These are phyloP conservation scores for Triplophysa bombifrons DNA, from an alignment of 2,797 vertebrate species.

Conservation along the genomic window DNA sequence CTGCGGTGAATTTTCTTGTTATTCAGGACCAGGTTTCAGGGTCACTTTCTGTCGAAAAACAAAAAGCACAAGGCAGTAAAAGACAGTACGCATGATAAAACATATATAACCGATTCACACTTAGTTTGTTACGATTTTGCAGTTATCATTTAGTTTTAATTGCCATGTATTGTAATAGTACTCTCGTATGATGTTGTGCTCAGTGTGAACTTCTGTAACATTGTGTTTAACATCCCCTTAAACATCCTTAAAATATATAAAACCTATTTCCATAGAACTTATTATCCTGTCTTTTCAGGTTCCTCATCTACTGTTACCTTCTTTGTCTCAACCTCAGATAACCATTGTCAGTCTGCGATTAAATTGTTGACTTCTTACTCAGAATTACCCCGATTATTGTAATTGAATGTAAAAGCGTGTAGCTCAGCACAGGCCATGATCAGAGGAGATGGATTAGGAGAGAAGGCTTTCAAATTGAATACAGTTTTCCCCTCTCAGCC, in stretches of 20 bases:
- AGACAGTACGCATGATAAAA: constrained; percentile 61
- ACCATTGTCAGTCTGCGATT: constrained; percentile 90
- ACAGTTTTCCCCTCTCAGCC: constrained; percentile 93
- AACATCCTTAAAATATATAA: too few relatives aligned
- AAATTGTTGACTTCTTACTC: constrained; percentile 99
- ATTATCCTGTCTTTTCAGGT: not conserved
- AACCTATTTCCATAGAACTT: too few relatives aligned
- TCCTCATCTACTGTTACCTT: constrained; percentile 11
- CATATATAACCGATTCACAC: constrained; percentile 33
- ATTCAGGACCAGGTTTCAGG: constrained; percentile 81
- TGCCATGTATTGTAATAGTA: constrained; percentile 7
- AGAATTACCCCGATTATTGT: constrained; percentile 99
- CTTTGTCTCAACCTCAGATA: constrained; percentile 64
- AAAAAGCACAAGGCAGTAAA: constrained; percentile 74
- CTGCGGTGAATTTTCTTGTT: constrained; percentile 87
- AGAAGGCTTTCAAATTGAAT: constrained; percentile 99
- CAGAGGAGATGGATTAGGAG: constrained; percentile 99
- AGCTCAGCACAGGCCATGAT: constrained; percentile 96
- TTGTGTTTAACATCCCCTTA: too few relatives aligned
- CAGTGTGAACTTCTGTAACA: not conserved
- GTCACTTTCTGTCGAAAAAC: constrained; percentile 80
- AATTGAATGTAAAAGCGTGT: constrained; percentile 98
- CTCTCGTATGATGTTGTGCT: not conserved
- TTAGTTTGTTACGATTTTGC: not conserved
- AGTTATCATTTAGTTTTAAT: constrained; percentile 26